Conservation (phyloP, 2,113 vertebrate species). For the Atherinomorus stipes region DNA sequence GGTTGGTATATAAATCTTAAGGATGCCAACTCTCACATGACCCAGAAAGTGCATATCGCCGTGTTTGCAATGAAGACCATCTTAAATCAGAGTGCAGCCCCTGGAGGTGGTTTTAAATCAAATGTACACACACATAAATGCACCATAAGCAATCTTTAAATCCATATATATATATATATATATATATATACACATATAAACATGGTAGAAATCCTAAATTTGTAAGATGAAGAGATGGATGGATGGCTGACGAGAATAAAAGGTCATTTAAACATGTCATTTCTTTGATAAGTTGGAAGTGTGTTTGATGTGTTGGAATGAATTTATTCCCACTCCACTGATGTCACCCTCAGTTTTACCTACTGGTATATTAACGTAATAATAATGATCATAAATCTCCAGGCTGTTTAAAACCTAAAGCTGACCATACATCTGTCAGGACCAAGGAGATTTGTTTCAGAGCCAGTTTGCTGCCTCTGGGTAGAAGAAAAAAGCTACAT, state of each 20-base stretch:
- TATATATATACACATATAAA: too few relatives aligned
- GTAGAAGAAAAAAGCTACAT: conserved; percentile 21
- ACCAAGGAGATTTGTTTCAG: conserved; percentile 10
- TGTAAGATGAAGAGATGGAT: neutral
- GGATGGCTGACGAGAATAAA: too few relatives aligned
- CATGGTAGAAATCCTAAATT: conserved; percentile 12
- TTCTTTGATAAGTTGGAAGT: conserved; percentile 7
- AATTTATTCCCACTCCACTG: neutral
- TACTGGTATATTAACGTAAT: neutral
- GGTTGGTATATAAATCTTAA: conserved; percentile 47
- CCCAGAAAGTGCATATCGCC: conserved; percentile 50
- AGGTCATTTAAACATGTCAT: neutral
- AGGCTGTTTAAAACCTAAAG: conserved; percentile 18
- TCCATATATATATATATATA: conserved; percentile 37
- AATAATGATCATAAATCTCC: conserved; percentile 4
- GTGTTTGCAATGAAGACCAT: conserved; percentile 42
- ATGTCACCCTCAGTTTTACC: neutral
- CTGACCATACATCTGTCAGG: conserved; percentile 28
- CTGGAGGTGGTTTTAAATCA: conserved; percentile 65
- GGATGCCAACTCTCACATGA: conserved; percentile 58
- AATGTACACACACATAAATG: neutral
- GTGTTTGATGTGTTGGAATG: neutral
- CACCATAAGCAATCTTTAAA: conserved; percentile 1
- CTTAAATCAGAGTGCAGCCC: conserved; percentile 61
- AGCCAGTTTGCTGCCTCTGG: conserved; percentile 26